Base-by-base conservation (phyloP, 2,888 invertebrate genomes). In the Agrochola lychnidis region DNA sequence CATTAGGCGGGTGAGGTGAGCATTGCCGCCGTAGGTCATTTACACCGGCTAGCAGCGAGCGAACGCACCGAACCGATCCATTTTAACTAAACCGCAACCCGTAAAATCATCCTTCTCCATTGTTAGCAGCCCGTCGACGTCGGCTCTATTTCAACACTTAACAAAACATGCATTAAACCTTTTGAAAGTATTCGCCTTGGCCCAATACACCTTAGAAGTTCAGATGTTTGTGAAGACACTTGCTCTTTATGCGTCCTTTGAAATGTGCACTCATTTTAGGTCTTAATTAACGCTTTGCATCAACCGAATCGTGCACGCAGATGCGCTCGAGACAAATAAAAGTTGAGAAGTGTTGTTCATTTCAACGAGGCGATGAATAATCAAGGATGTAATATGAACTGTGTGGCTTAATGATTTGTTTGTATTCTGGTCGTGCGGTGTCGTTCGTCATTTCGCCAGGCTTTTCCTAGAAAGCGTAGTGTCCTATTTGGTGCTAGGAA, bases 381-480 rank as follows among this genome's bases (percentile, higher is more conserved):
- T 91, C 87, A 90, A 90, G 91, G 92, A 92, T 92, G 86, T 87
- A 85, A 83, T 79, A 83, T 88, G 81, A 86, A 88, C 85, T 83
- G 74, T 69, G 86, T 82, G 78, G 84, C 89, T 88, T 87, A 90
- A 76, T 90, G 81, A 66, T 84, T 89, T 87, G 88, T 95, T 95
- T 93, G 90, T 94, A 96, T 95, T 94, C 95, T 75, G 81, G 76
- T 86, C 89, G 89, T 88, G 91, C 87, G 82, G 77, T 68, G 84
- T 88, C 92, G 93, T 91, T 91, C 91, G 92, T 92, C 93, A 93
- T 94, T 93, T 94, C 89, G 93, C 93, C 90, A 91, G 90, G 88
- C 90, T 93, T 92, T 96, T 96, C 95, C 93, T 95, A 94, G 96
- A 95, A 96, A 95, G 94, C 92, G 92, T 92, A 92, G 92, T 93